A percentile compares a stretch with the other conserved stretches of the same genome.
These are phyloP conservation scores for Sinocyclocheilus maitianheensis DNA, from an alignment of 2,113 vertebrate genomes.

Conservation along the genomic window DNA sequence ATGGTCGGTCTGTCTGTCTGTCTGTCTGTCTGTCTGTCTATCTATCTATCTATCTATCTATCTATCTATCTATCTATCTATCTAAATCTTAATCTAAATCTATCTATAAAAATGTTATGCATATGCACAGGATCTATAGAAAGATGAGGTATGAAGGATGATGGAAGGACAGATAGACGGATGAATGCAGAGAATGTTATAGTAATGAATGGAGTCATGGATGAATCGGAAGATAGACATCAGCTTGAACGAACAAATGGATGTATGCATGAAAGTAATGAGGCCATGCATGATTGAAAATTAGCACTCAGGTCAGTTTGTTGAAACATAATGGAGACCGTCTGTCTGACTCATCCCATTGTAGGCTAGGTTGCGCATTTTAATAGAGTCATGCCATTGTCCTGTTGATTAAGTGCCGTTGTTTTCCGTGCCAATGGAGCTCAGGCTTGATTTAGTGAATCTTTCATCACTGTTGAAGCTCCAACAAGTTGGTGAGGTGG, in stretches of 20 bases:
- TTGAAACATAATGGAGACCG: slow-evolving; percentile 23
- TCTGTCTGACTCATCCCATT: neutral
- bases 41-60: no score
- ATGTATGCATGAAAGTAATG: slow-evolving; percentile 16
- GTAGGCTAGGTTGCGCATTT: slow-evolving; percentile 1
- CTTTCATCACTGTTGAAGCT: slow-evolving; percentile 1
- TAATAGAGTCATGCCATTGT: slow-evolving; percentile 31
- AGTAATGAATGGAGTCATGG: slow-evolving; percentile 24
- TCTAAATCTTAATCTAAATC: no score
- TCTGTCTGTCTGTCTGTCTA: no score
- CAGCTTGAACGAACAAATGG: slow-evolving; percentile 5
- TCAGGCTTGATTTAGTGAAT: slow-evolving; percentile 31
- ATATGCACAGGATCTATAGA: no score
- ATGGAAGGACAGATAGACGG: neutral
- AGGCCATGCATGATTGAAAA: slow-evolving; percentile 5
- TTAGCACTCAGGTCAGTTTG: slow-evolving; percentile 39
- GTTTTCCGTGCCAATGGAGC: neutral
- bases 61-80: no score
- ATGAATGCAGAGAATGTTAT: neutral
- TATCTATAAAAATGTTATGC: no score
- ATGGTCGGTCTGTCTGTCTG: no score
- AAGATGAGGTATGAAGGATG: neutral
- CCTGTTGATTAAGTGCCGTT: slow-evolving; percentile 15
- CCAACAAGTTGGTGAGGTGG: slow-evolving; percentile 2
- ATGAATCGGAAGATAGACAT: neutral